Evolutionary conservation across 2,888 invertebrate species (phyloP).

Genomic region (Drosophila ezoana): DNA sequence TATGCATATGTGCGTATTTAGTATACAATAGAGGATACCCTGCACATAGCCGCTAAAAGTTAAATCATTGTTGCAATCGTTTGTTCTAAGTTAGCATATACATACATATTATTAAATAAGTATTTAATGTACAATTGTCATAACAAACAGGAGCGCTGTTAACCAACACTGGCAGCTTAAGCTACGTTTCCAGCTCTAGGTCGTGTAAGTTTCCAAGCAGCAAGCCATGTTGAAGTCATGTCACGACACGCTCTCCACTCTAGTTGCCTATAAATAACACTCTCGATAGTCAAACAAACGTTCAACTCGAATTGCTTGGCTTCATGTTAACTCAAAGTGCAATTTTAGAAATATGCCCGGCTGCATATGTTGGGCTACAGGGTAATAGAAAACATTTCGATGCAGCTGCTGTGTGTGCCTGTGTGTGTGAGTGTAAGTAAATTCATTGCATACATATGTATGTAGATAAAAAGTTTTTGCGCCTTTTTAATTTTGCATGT

Average conservation of each 20-base stretch:
- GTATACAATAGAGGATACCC: neutral
- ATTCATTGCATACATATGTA: conserved; percentile 30
- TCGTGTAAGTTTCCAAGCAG: too few species aligned
- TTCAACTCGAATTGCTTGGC: neutral
- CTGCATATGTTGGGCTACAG: neutral
- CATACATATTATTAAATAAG: too few species aligned
- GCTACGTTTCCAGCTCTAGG: too few species aligned
- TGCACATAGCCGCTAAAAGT: neutral
- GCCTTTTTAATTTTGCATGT: conserved; percentile 41
- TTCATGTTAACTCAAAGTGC: neutral
- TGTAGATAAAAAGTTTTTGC: conserved; percentile 37
- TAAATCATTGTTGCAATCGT: too few species aligned
- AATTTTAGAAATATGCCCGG: conserved; percentile 8
- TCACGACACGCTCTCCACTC: too few species aligned
- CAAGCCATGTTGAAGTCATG: too few species aligned
- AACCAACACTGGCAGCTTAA: too few species aligned
- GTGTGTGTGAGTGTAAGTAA: conserved; percentile 24
- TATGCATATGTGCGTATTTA: neutral
- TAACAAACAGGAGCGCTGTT: too few species aligned
- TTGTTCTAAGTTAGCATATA: too few species aligned
- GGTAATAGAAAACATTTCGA: conserved; percentile 23
- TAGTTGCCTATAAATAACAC: too few species aligned
- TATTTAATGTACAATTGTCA: too few species aligned
- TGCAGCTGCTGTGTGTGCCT: neutral
- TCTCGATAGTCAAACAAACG: neutral